Evolutionary conservation across 1,140 invertebrate genomes (phyloP), one percentile per base, ranked within the genome.

Genomic region (Lepidostoma basale): DNA sequence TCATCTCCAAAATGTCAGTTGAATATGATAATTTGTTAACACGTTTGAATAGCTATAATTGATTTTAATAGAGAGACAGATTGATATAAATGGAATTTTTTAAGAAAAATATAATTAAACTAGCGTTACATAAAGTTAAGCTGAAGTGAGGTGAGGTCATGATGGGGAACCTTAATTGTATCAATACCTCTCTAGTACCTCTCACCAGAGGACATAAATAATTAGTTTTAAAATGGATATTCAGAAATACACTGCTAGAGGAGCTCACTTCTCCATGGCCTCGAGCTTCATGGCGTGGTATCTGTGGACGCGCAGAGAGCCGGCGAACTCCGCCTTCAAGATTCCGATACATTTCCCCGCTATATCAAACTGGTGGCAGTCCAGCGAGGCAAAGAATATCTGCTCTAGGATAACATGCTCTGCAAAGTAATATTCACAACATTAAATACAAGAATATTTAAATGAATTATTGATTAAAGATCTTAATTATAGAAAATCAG

Each of bases 311-410:
- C 98, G 82, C 62, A 92, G 80, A 78, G 96, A 98, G 10, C 89
- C 89, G 0, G 96, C 95, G 83, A 99, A 99, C 78, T 98, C 91
- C 23, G 84, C 81, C 63, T 88, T 87, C 23, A 99, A 83, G 47
- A 86, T 79, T 76, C 88, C 83, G 36, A 97, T 89, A 77, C 95
- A 97, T 63, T 87, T 85, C 75, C 91, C 87, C 2, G 94, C 94
- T 33, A 96, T 80, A 71, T 90, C 85, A 69, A 92, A 84, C 36
- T 89, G 83, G 76, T 93, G 88, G 74, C 90, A 92, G 77, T 99
- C 98, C 58, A 98, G 80, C 0, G 95, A 93, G 49, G 97, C 96
- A 67, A 98, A 85, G 73, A 92, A 93, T 14, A 98, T 94, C 89
- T 83, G 82, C 60, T 83, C 82, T 59, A 79, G 44, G 44, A 83